Conservation (phyloP, 2,113 vertebrate species). For the Tangachromis dhanisi region DNA sequence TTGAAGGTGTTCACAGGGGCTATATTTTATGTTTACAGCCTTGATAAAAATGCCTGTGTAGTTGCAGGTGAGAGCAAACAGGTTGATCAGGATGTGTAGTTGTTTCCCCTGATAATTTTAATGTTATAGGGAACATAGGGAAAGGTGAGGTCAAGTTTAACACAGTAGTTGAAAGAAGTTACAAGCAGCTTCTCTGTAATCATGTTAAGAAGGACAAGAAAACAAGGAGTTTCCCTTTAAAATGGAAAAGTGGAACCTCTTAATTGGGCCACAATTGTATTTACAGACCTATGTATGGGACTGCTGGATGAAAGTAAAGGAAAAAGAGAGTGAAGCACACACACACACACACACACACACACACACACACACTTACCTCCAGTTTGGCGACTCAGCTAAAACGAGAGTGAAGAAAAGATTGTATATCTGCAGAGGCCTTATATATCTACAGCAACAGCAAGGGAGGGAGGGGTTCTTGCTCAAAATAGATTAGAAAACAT, state of each 20-base stretch:
- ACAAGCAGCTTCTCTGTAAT: constrained; percentile 29
- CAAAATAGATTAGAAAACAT: constrained; percentile 68
- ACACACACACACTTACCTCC: constrained; percentile 47
- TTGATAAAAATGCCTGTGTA: background rate
- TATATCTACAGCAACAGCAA: constrained; percentile 75
- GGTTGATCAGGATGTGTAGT: constrained; percentile 32
- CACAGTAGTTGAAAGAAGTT: constrained; percentile 5
- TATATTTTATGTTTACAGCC: background rate
- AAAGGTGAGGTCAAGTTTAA: background rate
- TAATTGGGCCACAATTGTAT: constrained; percentile 36
- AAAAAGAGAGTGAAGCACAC: background rate
- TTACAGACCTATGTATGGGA: constrained; percentile 31
- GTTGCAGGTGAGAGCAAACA: background rate
- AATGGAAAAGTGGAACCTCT: constrained; percentile 24
- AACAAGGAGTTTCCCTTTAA: constrained; percentile 21
- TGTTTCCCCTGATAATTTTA: background rate
- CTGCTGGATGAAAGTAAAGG: background rate
- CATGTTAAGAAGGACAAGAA: constrained; percentile 14
- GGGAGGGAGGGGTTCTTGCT: constrained; percentile 74
- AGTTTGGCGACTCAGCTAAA: constrained; percentile 32
- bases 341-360: background rate
- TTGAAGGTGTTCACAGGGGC: accelerated
- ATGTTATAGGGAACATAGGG: background rate
- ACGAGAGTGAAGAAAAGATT: constrained; percentile 81
- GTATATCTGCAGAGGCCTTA: constrained; percentile 71